Percentiles rank a stretch among this genome's conserved stretches.
These are phyloP conservation scores for Drosophila ustulata DNA, from an alignment of 2,888 invertebrate species.

Conservation along the genomic window DNA sequence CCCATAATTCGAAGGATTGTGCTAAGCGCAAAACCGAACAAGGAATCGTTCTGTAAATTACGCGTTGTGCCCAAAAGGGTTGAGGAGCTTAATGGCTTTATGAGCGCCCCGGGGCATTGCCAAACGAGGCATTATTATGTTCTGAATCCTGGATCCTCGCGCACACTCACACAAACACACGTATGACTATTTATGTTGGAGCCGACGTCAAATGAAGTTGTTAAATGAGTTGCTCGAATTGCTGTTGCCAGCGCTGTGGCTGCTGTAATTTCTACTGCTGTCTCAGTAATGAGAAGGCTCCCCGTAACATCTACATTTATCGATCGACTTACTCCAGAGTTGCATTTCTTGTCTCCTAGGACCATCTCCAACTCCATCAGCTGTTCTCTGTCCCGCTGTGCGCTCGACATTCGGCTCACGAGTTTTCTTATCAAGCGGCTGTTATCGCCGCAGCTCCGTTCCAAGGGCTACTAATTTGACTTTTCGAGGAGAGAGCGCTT, in stretches of 20 bases:
- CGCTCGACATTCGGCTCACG: slow-evolving; percentile 22
- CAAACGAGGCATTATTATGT: slow-evolving; percentile 70
- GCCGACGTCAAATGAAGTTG: slow-evolving; percentile 46
- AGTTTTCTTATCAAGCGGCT: slow-evolving; percentile 57
- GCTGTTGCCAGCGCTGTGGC: slow-evolving; percentile 14
- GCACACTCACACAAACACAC: slow-evolving; percentile 2
- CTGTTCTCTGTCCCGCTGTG: slow-evolving; percentile 12
- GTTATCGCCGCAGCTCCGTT: slow-evolving; percentile 55
- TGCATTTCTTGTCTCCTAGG: slow-evolving; percentile 2
- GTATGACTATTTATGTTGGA: slow-evolving; percentile 43
- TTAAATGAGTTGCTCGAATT: slow-evolving; percentile 47
- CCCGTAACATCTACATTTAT: slow-evolving; percentile 22
- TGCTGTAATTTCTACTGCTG: neutral
- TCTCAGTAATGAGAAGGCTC: slow-evolving; percentile 54
- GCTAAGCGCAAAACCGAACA: slow-evolving; percentile 47
- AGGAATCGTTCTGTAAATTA: slow-evolving; percentile 61
- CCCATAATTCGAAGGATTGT: slow-evolving; percentile 47
- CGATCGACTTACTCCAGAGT: slow-evolving; percentile 9
- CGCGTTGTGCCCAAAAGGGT: slow-evolving; percentile 68
- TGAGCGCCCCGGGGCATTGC: slow-evolving; percentile 68
- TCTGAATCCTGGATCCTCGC: slow-evolving; percentile 20
- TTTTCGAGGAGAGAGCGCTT: slow-evolving; percentile 24
- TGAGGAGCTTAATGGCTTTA: slow-evolving; percentile 73
- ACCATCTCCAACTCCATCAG: slow-evolving; percentile 3
- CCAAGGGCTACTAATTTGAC: slow-evolving; percentile 62